Conservation (phyloP, 2,797 vertebrate species). For the Pogonophryne albipinna region DNA sequence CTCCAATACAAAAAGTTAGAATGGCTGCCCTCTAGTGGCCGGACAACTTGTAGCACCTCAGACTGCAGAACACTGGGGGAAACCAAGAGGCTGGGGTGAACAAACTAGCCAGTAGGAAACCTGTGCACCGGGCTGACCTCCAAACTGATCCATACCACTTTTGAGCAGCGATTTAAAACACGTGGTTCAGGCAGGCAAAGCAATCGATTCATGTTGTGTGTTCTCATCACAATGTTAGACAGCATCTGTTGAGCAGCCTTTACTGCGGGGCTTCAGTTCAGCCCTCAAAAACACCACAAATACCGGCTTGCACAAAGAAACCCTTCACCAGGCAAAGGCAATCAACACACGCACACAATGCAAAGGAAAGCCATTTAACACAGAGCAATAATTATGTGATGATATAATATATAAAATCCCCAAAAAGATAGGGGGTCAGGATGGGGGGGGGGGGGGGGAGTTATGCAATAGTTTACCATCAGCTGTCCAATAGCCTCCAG, state of each 20-base stretch:
- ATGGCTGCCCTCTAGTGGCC: slow-evolving; percentile 60
- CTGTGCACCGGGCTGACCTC: slow-evolving; percentile 31
- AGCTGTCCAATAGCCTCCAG: slow-evolving; percentile 68
- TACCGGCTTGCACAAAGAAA: slow-evolving; percentile 44
- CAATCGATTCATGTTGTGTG: slow-evolving; percentile 45
- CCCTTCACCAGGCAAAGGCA: slow-evolving; percentile 68
- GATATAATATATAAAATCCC: slow-evolving; percentile 53
- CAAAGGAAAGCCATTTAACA: slow-evolving; percentile 61
- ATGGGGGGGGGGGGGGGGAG: slow-evolving; percentile 16
- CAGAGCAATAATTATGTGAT: slow-evolving; percentile 56
- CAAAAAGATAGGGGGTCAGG: background rate
- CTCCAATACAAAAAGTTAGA: slow-evolving; percentile 55
- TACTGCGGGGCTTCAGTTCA: slow-evolving; percentile 30
- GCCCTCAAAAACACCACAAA: slow-evolving; percentile 47
- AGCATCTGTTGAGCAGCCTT: slow-evolving; percentile 53
- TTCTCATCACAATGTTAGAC: slow-evolving; percentile 33
- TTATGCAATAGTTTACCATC: slow-evolving; percentile 70
- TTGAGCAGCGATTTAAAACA: slow-evolving; percentile 25
- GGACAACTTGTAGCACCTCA: slow-evolving; percentile 71
- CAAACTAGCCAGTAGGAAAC: slow-evolving; percentile 17
- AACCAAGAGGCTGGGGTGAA: slow-evolving; percentile 7
- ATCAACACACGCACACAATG: slow-evolving; percentile 56
- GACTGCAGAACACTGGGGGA: slow-evolving; percentile 44
- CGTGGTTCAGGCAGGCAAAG: slow-evolving; percentile 33
- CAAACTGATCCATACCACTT: slow-evolving; percentile 29